These are phyloP conservation scores for Choreutis nemorana DNA, from an alignment of 2,888 invertebrate species.

Conservation along the genomic window DNA sequence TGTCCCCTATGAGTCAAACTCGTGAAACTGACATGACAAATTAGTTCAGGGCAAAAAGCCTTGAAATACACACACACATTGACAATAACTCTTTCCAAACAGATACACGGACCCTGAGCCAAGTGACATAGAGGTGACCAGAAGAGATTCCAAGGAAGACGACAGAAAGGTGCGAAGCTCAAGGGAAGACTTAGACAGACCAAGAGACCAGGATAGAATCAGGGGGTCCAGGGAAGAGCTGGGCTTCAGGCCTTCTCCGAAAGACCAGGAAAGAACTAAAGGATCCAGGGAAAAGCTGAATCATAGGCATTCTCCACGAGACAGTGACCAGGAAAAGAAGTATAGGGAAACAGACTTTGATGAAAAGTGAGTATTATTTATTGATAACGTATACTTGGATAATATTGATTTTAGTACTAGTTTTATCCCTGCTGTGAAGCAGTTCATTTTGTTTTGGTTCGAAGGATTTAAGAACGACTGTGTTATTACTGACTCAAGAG, in stretches of 20 bases:
- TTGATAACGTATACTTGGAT: background rate
- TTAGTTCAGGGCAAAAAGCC: no score
- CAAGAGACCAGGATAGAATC: background rate
- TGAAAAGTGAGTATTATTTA: constrained; percentile 21
- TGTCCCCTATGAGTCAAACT: no score
- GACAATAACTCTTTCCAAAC: no score
- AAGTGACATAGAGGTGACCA: constrained; percentile 43
- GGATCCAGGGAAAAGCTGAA: constrained; percentile 3
- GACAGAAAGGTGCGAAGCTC: constrained; percentile 14
- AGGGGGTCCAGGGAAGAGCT: constrained; percentile 2
- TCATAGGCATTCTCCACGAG: constrained; percentile 22
- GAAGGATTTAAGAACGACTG: no score
- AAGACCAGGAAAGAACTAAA: constrained; percentile 11
- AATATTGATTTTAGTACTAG: no score
- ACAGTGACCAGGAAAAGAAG: constrained; percentile 32
- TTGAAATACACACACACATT: no score
- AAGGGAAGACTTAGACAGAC: constrained; percentile 2
- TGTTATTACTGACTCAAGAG: no score
- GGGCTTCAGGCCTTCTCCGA: constrained; percentile 7
- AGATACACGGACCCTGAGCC: constrained; percentile 59
- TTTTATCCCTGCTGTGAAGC: no score
- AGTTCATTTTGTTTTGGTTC: no score
- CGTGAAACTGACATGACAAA: no score
- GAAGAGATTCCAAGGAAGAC: constrained; percentile 35
- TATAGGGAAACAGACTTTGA: constrained; percentile 30